phyloP scores from a whole-genome alignment of 2,113 vertebrate genomes.

The Actenoides hombroni region DNA sequence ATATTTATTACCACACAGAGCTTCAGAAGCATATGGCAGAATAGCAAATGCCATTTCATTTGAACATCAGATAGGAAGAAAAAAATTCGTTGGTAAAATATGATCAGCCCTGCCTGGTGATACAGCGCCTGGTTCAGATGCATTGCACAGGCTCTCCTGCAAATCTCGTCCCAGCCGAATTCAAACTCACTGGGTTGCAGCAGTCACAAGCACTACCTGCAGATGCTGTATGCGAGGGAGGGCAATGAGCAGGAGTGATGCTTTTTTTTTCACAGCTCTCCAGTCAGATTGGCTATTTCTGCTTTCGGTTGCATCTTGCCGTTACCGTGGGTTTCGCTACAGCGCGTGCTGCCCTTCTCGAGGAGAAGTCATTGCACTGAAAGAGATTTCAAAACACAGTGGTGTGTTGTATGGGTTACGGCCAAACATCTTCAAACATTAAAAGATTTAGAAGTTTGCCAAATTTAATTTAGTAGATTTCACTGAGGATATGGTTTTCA shows the following conservation, averaged over 20 bases:
- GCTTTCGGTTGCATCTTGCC: neutral
- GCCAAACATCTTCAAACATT: neutral
- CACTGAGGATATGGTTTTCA: neutral
- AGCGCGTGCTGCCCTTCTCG: neutral
- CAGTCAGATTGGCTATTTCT: neutral
- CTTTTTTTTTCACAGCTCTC: neutral
- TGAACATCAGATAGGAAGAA: neutral
- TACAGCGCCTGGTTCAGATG: neutral
- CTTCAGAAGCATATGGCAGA: neutral
- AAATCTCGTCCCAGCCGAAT: neutral
- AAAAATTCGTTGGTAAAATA: neutral
- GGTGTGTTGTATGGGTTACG: fast-evolving
- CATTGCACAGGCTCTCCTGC: neutral
- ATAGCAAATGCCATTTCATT: neutral
- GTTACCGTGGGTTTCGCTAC: neutral
- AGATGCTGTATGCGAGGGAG: neutral
- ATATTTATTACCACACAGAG: neutral
- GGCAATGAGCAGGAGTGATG: neutral
- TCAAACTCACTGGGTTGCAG: neutral
- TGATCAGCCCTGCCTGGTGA: neutral
- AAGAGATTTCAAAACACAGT: neutral
- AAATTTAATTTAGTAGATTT: neutral
- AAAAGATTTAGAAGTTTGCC: neutral
- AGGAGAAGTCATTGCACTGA: neutral
- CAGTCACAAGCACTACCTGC: neutral